A percentile compares a stretch with the other conserved stretches of the same genome.
Evolutionary conservation across 2,113 vertebrate species (phyloP).

Genomic region (Nesoenas mayeri): DNA sequence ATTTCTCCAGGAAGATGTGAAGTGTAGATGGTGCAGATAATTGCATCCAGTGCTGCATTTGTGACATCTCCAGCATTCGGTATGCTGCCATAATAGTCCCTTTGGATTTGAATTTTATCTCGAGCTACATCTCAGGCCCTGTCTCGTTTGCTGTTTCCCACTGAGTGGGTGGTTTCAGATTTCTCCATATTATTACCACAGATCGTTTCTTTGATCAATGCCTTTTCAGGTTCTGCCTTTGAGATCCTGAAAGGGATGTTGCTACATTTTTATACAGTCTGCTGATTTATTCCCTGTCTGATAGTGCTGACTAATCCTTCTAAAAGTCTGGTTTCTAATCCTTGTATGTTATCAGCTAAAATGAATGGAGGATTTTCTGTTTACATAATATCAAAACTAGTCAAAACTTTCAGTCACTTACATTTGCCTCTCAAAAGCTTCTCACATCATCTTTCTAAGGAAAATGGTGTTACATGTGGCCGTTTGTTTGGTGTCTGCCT

Average conservation of each 20-base stretch:
- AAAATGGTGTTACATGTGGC: neutral
- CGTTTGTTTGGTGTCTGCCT: neutral
- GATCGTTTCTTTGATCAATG: neutral
- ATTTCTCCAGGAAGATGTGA: neutral
- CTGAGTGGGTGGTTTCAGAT: neutral
- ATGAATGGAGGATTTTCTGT: constrained; percentile 52
- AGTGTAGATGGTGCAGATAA: neutral
- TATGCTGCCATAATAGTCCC: neutral
- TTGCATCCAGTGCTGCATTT: neutral
- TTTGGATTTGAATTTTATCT: constrained; percentile 1
- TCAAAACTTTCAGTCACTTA: constrained; percentile 34
- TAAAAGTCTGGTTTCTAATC: constrained; percentile 54
- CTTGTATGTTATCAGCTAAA: constrained; percentile 36
- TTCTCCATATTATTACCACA: neutral
- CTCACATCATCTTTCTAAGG: neutral
- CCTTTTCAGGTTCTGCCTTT: neutral
- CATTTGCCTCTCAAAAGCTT: neutral
- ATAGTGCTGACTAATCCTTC: constrained; percentile 52
- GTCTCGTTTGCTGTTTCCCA: neutral
- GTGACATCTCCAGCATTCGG: neutral
- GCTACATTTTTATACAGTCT: neutral
- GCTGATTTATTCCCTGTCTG: neutral
- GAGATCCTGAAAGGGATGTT: neutral
- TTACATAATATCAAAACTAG: constrained; percentile 32
- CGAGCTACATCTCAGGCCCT: accelerated